Evolutionary conservation across 2,888 invertebrate genomes (phyloP).

Genomic region (Drosophila siamana): DNA sequence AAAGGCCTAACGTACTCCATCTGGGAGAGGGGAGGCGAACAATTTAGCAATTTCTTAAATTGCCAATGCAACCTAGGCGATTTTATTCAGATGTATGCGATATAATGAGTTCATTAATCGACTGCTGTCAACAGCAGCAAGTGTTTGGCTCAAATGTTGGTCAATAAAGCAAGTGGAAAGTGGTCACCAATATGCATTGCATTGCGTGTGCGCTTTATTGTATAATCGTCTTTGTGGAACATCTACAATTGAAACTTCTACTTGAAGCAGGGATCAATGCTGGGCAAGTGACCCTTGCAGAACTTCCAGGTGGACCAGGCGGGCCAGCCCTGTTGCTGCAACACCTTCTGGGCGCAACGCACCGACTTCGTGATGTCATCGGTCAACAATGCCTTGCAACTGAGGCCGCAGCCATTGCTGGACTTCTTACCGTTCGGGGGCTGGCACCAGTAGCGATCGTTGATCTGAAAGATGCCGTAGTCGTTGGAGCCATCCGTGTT

Average conservation of each 20-base stretch:
- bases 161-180: conserved; percentile 52
- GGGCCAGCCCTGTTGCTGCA: conserved; percentile 66
- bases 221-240: conserved; percentile 26
- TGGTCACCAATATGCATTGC: neutral
- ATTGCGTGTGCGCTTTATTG: conserved; percentile 17
- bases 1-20: conserved; percentile 48
- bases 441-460: conserved; percentile 81
- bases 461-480: conserved; percentile 83
- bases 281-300: conserved; percentile 63
- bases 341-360: conserved; percentile 69
- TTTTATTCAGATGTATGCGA: conserved; percentile 14
- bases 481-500: conserved; percentile 85
- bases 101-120: conserved; percentile 53
- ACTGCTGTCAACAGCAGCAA: conserved; percentile 24
- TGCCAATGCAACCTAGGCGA: conserved; percentile 21
- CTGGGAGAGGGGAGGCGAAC: conserved; percentile 34
- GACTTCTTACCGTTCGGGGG: conserved; percentile 54
- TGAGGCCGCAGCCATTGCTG: conserved; percentile 67
- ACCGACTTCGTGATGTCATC: conserved; percentile 72
- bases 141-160: conserved; percentile 37
- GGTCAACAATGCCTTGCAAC: conserved; percentile 64
- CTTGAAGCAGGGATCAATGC: conserved; percentile 67
- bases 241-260: conserved; percentile 5
- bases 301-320: conserved; percentile 78
- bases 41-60: conserved; percentile 58